Evolutionary conservation across 92 coral and sea anemone genomes (phyloP).

Genomic region (Umimayanthus chanpuru): DNA sequence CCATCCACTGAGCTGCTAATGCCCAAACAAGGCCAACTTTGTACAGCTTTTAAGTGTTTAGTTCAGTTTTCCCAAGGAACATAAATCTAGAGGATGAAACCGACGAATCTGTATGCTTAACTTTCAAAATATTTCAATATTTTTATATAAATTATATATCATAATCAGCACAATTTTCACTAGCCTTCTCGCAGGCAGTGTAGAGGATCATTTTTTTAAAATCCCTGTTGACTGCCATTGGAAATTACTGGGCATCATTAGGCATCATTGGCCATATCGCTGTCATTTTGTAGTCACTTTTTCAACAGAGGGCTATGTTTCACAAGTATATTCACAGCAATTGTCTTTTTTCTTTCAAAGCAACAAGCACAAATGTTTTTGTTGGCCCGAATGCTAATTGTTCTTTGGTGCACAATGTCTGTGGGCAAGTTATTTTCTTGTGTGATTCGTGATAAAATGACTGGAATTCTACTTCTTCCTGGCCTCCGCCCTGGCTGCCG

Average conservation of each 20-base stretch:
- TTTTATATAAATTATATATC: not conserved
- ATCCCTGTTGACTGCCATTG: not conserved
- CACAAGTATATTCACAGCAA: not conserved
- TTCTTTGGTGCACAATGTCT: not conserved
- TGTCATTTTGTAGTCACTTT: not conserved
- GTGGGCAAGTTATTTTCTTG: not conserved
- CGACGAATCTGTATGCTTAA: too few relatives aligned
- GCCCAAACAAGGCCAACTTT: too few relatives aligned
- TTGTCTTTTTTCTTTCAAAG: not conserved
- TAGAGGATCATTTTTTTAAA: not conserved
- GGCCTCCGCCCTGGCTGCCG: conserved; percentile 12
- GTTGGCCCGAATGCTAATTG: not conserved
- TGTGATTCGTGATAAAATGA: too few relatives aligned
- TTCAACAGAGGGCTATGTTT: not conserved
- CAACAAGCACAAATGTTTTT: not conserved
- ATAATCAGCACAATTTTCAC: not conserved
- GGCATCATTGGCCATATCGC: not conserved
- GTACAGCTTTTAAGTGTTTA: too few relatives aligned
- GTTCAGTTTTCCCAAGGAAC: too few relatives aligned
- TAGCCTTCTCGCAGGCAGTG: not conserved
- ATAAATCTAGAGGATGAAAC: too few relatives aligned
- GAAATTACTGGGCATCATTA: not conserved
- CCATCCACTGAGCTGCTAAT: too few relatives aligned
- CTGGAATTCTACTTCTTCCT: conserved; percentile 2
- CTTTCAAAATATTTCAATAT: too few relatives aligned